Evolutionary conservation across 1,140 invertebrate species (phyloP), one percentile per base, ranked within the genome.

Genomic region (Hormaphis cornu): DNA sequence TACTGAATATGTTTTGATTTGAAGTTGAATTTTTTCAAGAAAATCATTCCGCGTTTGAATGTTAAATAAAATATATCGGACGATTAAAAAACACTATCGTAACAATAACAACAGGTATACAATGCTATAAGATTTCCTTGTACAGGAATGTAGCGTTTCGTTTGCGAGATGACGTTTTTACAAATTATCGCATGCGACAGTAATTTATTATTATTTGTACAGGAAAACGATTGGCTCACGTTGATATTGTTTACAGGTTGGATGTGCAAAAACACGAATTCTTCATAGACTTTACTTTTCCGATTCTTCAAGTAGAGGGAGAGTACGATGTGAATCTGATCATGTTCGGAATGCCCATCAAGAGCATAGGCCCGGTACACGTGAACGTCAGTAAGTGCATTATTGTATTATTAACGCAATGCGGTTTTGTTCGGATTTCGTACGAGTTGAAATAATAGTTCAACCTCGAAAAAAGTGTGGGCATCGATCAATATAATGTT

Each of bases 301-400:
- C 84, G 1, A 77, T 80, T 72, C 73, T 87, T 8, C 76, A 76
- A 18, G 81, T 87, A 12, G 79, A 83, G n/a, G 82, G 83, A 0
- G 74, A 79, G 8, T 88, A 88, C 72, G 79, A 80, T 1, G 76
- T 87, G 2, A 82, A 85, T 73, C 85, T 85, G 4, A 81, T 81
- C 44, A 75, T 87, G 18, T 73, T 87, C 14, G 74, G 85, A 3
- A 73, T 88, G 28, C 83, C 82, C 5, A 77, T 88, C n/a, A 78
- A 79, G 37, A 85, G 86, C 20, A 81, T 78, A 12, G 86, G 86
- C 0, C 79, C 81, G 0, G 77, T 87, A 71, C 77, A 75, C n/a
- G 83, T 82, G 2, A 86, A 87, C 74, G 81, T 86, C 16, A 85
- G 82, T 83, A 76, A 80, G 80, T 81, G n/a, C n/a, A n/a, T n/a